Conservation (phyloP, 2,113 vertebrate genomes). For the Cisticola juncidis region DNA sequence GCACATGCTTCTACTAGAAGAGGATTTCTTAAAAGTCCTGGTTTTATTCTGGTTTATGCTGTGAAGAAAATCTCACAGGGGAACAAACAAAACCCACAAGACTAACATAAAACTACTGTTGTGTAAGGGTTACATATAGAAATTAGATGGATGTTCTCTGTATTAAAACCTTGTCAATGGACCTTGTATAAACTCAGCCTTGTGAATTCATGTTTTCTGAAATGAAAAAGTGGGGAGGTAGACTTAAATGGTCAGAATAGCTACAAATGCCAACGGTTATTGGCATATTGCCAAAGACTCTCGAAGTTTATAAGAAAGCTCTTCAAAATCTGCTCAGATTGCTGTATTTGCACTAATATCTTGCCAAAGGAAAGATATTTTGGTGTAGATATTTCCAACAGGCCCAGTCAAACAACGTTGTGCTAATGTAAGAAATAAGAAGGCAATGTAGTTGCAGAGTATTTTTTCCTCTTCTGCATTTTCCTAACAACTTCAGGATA, state of each 20-base stretch:
- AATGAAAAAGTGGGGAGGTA: background rate
- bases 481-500: slow-evolving; percentile 72
- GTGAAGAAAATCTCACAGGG: background rate
- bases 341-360: background rate
- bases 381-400: background rate
- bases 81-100: background rate
- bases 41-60: background rate
- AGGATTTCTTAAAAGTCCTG: background rate
- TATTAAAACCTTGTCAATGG: background rate
- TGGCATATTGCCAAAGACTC: background rate
- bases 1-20: background rate
- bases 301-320: background rate
- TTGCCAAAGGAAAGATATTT: background rate
- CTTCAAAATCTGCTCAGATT: background rate
- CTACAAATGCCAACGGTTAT: background rate
- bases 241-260: background rate
- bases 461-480: background rate
- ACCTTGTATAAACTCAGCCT: background rate
- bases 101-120: background rate
- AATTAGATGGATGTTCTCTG: background rate
- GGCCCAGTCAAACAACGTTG: background rate
- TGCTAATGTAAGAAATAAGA: background rate
- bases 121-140: background rate
- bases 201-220: background rate
- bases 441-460: background rate